Base-by-base conservation (phyloP, 1,140 invertebrate genomes). In the Ceratitis capitata region DNA sequence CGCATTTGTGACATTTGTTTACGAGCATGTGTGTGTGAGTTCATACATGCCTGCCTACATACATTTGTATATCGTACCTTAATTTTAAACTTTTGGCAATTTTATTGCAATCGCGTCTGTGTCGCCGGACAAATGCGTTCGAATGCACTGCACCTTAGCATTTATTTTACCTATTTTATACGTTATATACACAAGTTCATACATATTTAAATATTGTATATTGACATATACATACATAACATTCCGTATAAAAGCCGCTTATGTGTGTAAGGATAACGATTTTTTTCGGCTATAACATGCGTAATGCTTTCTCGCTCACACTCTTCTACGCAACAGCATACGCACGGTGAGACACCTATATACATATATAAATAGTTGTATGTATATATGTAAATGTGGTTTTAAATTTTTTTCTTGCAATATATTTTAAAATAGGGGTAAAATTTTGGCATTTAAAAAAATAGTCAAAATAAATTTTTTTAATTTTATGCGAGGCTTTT, bases 91-190 rank as follows among this genome's bases (percentile, higher is more conserved):
- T 35, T 78, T 78, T 78, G 14, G n/a, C n/a, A 6, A 26, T 78
- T 78, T 78, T 45, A n/a, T 78, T 78, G 69, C 51, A 23, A 6
- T 4, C 16, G 39, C 32, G 14, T 45, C 19, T 45, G 69, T 78
- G n/a, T 78, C 39, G 39, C 69, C 9, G 39, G 39, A 78, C 69
- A 42, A 78, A 78, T 78, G 69, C 69, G 39, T 78, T 45, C 39
- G 56, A 61, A 26, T 26, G 26, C n/a, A 82, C 10, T 82, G n/a
- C n/a, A n/a, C 42, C 53, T 53, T 14, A 82, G 23, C 39, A 82
- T 82, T 26, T 82, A 39, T 82, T 82, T 82, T 49, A 47, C 16
- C 78, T 29, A 49, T 82, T 82, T 82, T 26, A 49, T 53, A 5
- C 29, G 42, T 10, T 42, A 49, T 49, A 53, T 0, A 19, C 10